A percentile compares a stretch with the other conserved stretches of the same genome.
phyloP scores from a whole-genome alignment of 2,888 invertebrate genomes.

The Chromoteleia sp. region DNA sequence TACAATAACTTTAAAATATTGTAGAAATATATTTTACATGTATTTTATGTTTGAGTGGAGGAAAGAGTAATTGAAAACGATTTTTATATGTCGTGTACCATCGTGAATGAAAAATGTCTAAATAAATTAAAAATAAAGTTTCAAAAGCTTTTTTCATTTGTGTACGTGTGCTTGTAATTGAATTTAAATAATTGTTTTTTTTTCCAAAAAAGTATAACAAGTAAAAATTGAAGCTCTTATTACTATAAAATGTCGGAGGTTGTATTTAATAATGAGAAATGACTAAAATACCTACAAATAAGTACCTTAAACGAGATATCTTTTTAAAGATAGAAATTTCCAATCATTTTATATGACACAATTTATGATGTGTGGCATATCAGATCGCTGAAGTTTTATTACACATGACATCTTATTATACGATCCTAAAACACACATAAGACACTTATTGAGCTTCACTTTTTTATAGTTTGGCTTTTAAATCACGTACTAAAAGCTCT shows the following conservation, averaged over 20 bases:
- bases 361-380: slow-evolving; percentile 38
- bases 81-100: no score
- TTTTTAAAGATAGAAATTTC: slow-evolving; percentile 5
- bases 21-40: no score
- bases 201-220: no score
- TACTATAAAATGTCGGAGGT: not conserved
- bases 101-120: no score
- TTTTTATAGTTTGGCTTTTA: slow-evolving; percentile 44
- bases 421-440: slow-evolving; percentile 33
- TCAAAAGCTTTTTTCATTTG: no score
- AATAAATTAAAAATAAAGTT: no score
- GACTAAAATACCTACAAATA: slow-evolving; percentile 4
- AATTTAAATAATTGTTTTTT: no score
- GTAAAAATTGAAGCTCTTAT: not conserved
- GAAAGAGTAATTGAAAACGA: not conserved
- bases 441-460: slow-evolving; percentile 40
- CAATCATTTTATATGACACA: slow-evolving; percentile 36
- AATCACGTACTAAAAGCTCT: slow-evolving; percentile 14
- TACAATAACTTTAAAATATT: no score
- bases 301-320: slow-evolving; percentile 10
- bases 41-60: no score
- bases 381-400: slow-evolving; percentile 46
- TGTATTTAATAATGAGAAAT: not conserved
- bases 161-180: no score
- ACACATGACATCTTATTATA: slow-evolving; percentile 50